Conservation (phyloP, 1,140 invertebrate species). For the Micrasema minimum region DNA sequence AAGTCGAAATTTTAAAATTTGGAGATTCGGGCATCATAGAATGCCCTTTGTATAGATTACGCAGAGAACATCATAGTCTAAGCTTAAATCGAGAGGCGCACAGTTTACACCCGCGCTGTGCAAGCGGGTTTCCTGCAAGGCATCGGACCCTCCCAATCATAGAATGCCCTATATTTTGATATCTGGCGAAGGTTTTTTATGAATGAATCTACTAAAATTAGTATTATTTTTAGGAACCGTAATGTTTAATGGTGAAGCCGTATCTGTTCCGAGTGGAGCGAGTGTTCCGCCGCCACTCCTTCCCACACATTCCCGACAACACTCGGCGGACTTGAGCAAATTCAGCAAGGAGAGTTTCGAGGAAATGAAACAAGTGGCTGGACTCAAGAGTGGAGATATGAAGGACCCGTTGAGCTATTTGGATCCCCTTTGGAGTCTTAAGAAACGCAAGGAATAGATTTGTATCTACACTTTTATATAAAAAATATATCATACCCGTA, state of each 20-base stretch:
- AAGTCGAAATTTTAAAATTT: too few relatives aligned
- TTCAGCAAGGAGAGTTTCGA: constrained; percentile 66
- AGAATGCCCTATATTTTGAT: too few relatives aligned
- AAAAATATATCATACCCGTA: too few relatives aligned
- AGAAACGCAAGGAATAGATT: constrained; percentile 59
- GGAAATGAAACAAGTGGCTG: constrained; percentile 63
- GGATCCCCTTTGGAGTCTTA: constrained; percentile 70
- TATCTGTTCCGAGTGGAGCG: constrained; percentile 59
- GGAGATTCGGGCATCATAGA: too few relatives aligned
- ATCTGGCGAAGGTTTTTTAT: too few relatives aligned
- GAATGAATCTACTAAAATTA: too few relatives aligned
- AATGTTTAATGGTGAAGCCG: constrained; percentile 62
- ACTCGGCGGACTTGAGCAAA: constrained; percentile 52
- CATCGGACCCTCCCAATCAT: too few relatives aligned
- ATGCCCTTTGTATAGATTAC: too few relatives aligned
- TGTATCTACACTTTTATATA: background rate
- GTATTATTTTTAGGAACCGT: constrained; percentile 61
- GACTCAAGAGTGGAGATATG: constrained; percentile 65
- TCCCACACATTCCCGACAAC: constrained; percentile 48
- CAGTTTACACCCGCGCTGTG: too few relatives aligned
- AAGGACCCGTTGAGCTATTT: constrained; percentile 69
- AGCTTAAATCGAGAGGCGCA: too few relatives aligned
- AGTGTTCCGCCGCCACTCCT: constrained; percentile 57
- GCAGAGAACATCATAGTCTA: too few relatives aligned
- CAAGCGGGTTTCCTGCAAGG: too few relatives aligned